Evolutionary conservation across 2,113 vertebrate genomes (phyloP).

Genomic region (Electrona antarctica): DNA sequence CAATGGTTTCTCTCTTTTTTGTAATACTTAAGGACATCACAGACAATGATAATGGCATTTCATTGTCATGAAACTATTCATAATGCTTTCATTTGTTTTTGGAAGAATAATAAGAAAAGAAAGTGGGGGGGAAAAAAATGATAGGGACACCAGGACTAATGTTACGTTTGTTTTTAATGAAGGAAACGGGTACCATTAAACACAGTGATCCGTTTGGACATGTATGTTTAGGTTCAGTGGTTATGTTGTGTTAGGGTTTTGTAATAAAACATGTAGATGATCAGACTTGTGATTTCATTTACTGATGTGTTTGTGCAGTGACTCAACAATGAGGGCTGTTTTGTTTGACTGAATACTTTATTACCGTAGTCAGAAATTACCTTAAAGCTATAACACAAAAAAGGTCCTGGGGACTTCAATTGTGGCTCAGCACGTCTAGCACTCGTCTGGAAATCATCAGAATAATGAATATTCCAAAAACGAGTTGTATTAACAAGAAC

Average conservation of each 20-base stretch:
- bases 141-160: too few species aligned
- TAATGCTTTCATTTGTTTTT: conserved; percentile 3
- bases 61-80: background rate
- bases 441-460: too few species aligned
- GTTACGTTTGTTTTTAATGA: conserved; percentile 7
- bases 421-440: too few species aligned
- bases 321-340: too few species aligned
- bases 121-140: too few species aligned
- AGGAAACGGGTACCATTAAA: background rate
- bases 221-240: background rate
- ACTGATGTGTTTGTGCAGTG: too few species aligned
- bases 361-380: too few species aligned
- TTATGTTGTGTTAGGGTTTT: conserved; percentile 9
- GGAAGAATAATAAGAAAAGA: background rate
- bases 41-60: background rate
- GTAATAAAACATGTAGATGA: conserved; percentile 26
- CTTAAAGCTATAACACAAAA: too few species aligned
- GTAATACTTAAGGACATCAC: background rate
- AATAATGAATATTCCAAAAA: too few species aligned
- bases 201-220: background rate
- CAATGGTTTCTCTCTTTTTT: conserved; percentile 10
- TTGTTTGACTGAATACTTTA: too few species aligned
- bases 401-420: too few species aligned
- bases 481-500: too few species aligned
- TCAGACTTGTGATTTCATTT: background rate